Percentiles rank a stretch among this genome's conserved stretches.
Evolutionary conservation across 2,797 vertebrate genomes (phyloP).

Genomic region (Valencia hispanica): DNA sequence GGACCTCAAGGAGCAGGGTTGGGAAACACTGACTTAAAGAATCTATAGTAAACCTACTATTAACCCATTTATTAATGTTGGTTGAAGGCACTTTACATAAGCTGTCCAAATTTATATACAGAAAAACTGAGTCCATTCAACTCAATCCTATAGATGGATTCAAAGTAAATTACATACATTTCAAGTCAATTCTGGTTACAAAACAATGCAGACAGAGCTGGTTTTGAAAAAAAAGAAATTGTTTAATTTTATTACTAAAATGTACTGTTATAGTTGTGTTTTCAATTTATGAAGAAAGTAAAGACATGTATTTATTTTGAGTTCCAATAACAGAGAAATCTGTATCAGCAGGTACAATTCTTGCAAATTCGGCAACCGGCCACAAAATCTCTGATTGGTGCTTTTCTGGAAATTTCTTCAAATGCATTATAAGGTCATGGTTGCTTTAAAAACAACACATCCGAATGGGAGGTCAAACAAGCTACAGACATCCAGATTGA

Average conservation of each 20-base stretch:
- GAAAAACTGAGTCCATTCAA: background rate
- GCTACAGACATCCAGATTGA: background rate
- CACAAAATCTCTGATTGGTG: background rate
- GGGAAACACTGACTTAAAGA: too few relatives aligned
- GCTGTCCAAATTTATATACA: background rate
- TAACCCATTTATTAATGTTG: background rate
- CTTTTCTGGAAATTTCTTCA: background rate
- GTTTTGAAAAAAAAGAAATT: background rate
- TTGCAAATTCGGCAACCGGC: background rate
- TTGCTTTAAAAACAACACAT: background rate
- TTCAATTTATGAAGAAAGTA: too few relatives aligned
- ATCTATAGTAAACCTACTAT: background rate
- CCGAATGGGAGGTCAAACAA: background rate
- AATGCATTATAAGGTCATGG: background rate
- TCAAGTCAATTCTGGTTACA: background rate
- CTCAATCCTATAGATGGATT: background rate
- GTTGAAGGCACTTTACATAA: background rate
- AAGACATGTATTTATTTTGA: background rate
- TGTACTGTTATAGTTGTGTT: background rate
- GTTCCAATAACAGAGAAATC: background rate
- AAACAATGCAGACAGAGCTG: constrained; percentile 1
- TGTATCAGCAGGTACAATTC: background rate
- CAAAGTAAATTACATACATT: background rate
- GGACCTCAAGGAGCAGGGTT: too few relatives aligned
- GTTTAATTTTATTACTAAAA: background rate